Evolutionary conservation across 2,113 vertebrate genomes (phyloP).

Genomic region (Macquaria ambigua): DNA sequence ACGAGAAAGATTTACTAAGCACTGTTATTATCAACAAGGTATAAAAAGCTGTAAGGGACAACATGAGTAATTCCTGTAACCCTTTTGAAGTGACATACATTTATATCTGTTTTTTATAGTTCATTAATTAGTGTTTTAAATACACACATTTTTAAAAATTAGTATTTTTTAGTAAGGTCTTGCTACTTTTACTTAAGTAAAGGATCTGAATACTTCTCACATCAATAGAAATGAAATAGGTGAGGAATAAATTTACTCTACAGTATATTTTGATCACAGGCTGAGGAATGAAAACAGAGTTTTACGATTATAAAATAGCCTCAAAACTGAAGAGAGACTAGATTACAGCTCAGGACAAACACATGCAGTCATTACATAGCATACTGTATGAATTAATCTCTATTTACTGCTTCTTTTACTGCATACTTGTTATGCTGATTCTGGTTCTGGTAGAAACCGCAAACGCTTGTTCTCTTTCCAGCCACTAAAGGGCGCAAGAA

Average conservation of each 20-base stretch:
- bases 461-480: neutral
- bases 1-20: neutral
- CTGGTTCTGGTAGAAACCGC: neutral
- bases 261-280: neutral
- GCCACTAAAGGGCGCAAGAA: neutral
- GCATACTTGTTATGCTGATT: neutral
- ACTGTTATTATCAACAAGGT: neutral
- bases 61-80: neutral
- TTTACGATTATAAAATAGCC: neutral
- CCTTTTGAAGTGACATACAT: neutral
- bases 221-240: neutral
- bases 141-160: neutral
- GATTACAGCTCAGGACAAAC: neutral
- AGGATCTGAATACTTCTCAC: too few relatives aligned
- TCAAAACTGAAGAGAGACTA: neutral
- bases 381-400: neutral
- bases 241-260: neutral
- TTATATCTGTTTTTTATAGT: neutral
- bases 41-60: neutral
- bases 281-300: neutral
- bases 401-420: neutral
- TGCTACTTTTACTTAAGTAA: neutral
- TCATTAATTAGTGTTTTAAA: neutral
- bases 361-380: neutral
- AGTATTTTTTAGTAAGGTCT: neutral